phyloP scores from a whole-genome alignment of 2,888 invertebrate genomes.

The Oxycera nigricornis region DNA sequence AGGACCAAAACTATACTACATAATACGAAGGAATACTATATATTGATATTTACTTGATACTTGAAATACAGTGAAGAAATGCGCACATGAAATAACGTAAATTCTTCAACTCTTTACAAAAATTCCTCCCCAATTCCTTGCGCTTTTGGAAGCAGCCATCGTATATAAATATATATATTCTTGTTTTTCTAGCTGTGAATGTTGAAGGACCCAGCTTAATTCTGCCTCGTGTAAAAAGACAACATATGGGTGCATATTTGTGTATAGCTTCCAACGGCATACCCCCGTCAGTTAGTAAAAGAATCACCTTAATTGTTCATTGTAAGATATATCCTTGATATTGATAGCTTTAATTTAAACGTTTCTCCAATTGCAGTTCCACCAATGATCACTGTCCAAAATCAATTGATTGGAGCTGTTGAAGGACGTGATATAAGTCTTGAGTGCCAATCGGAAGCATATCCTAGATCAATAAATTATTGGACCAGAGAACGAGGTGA shows the following conservation, averaged over 20 bases:
- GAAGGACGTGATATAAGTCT: slow-evolving; percentile 76
- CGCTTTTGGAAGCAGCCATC: no score
- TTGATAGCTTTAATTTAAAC: neutral
- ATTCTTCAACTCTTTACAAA: no score
- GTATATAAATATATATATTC: slow-evolving; percentile 5
- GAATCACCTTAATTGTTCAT: slow-evolving; percentile 84
- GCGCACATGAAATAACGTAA: no score
- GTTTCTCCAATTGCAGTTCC: slow-evolving; percentile 68
- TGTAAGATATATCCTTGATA: slow-evolving; percentile 66
- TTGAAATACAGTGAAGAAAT: no score
- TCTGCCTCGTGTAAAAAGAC: slow-evolving; percentile 73
- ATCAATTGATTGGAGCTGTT: slow-evolving; percentile 82
- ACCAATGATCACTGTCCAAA: slow-evolving; percentile 83
- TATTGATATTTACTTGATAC: no score
- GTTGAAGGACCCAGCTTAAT: slow-evolving; percentile 73
- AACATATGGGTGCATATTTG: slow-evolving; percentile 81
- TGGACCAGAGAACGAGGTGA: slow-evolving; percentile 78
- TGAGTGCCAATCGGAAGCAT: slow-evolving; percentile 85
- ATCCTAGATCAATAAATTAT: slow-evolving; percentile 85
- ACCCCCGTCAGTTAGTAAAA: slow-evolving; percentile 87
- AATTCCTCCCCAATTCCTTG: no score
- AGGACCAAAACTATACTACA: no score
- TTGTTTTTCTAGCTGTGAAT: slow-evolving; percentile 66
- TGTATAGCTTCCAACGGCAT: slow-evolving; percentile 85
- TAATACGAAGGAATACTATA: no score